Evolutionary conservation across 2,888 invertebrate species (phyloP).

Genomic region (Cephus nigrinus): DNA sequence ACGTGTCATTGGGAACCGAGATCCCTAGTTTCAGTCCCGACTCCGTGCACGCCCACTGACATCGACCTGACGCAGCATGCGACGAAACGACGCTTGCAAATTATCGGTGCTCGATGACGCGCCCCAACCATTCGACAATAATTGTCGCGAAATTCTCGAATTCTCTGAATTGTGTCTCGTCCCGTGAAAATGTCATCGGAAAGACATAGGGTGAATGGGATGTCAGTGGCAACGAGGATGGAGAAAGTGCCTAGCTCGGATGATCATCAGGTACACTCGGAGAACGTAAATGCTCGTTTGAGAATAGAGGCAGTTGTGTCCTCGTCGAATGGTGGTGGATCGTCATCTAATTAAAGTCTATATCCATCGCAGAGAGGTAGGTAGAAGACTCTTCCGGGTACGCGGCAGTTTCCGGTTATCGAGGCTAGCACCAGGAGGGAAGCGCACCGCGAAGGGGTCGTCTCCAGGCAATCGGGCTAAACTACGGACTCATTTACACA

Average conservation of each 20-base stretch:
- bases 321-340: conserved; percentile 8
- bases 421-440: conserved; percentile 30
- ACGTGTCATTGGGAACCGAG: conserved; percentile 63
- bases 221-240: not conserved
- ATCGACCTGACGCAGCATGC: conserved; percentile 56
- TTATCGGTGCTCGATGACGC: conserved; percentile 40
- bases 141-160: not conserved
- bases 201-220: not conserved
- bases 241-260: not conserved
- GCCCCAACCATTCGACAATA: not conserved
- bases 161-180: not conserved
- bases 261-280: not conserved
- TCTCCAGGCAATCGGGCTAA: conserved; percentile 60
- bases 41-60: conserved; percentile 24
- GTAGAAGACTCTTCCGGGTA: conserved; percentile 24
- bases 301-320: not conserved
- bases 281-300: not conserved
- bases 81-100: conserved; percentile 41
- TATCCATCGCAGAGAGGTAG: conserved; percentile 34
- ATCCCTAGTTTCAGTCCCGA: conserved; percentile 30
- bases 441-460: conserved; percentile 53
- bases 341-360: conserved; percentile 33
- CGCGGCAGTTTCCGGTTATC: conserved; percentile 25
- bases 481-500: conserved; percentile 64
- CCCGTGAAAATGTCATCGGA: not conserved